Evolutionary conservation across 2,113 vertebrate genomes (phyloP).

Genomic region (Himantopus leucocephalus): DNA sequence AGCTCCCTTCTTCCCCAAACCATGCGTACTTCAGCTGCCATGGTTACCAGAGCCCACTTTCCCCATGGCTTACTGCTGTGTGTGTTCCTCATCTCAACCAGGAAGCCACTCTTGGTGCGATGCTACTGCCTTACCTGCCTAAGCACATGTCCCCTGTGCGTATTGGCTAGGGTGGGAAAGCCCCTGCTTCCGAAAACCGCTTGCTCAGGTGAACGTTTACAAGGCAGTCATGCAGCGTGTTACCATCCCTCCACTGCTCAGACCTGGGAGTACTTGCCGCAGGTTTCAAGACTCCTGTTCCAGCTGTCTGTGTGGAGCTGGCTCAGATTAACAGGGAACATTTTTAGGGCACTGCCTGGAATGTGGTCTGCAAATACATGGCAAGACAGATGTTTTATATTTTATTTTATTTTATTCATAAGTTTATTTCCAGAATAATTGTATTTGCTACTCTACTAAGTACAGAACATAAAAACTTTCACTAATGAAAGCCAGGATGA

Average conservation of each 20-base stretch:
- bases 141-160: too few relatives aligned
- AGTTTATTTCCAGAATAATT: not conserved
- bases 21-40: not conserved
- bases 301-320: not conserved
- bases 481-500: not conserved
- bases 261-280: not conserved
- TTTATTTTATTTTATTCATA: not conserved
- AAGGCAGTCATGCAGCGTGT: accelerated
- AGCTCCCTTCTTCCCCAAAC: not conserved
- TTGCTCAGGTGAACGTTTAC: not conserved
- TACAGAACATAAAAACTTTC: not conserved
- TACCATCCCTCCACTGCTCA: not conserved
- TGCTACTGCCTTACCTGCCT: not conserved
- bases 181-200: not conserved
- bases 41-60: not conserved
- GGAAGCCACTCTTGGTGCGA: not conserved
- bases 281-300: not conserved
- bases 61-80: not conserved
- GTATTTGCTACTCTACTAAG: not conserved
- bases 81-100: not conserved
- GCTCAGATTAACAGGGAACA: not conserved
- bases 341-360: not conserved
- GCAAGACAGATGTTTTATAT: not conserved
- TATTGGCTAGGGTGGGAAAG: accelerated
- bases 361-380: not conserved